Evolutionary conservation across 2,888 invertebrate genomes (phyloP), one percentile per base, ranked within the genome.

Genomic region (Philonicus albiceps): DNA sequence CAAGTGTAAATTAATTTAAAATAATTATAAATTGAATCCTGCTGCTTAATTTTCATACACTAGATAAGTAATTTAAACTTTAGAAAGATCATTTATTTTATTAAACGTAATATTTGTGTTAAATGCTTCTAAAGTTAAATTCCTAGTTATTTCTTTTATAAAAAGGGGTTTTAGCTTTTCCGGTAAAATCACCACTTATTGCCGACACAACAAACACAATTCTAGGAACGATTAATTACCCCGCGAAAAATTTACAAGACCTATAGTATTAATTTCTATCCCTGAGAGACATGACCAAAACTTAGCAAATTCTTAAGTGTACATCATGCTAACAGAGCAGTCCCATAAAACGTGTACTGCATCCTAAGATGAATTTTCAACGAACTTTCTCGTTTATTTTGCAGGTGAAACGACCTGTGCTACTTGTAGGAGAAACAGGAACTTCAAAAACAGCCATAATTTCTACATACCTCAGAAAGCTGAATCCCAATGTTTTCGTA

Each of bases 391-490:
- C 64, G 64, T 64, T 27, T 1, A 81, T 78, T 76, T 81, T 89
- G 34, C 89, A 95, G 94, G 94, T 95, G 40, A 95, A 95, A 91
- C 93, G 96, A 75, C 98, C 98, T 0, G 95, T 97, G 0, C 93
- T 98, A 4, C 93, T 98, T 3, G 96, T 98, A 0, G 98, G 98
- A 0, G 98, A 98, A 90, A 97, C 97, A 0, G 98, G 98, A 7
- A 97, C 98, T 1, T 97, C 98, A 0, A 98, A 98, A 93, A 97
- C 98, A 0, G 97, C 98, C 0, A 96, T 97, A 78, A 96, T 97
- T 86, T 95, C 95, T 85, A 96, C 97, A 90, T 98, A 96, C 91
- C 92, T 98, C 78, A 93, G 95, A 74, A 94, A 95, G 87, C 91
- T 98, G 37, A 95, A 96, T 88, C 90, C 94, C 0, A 95, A 95